phyloP scores from a whole-genome alignment of 2,888 invertebrate genomes.

The Melanophora roralis region DNA sequence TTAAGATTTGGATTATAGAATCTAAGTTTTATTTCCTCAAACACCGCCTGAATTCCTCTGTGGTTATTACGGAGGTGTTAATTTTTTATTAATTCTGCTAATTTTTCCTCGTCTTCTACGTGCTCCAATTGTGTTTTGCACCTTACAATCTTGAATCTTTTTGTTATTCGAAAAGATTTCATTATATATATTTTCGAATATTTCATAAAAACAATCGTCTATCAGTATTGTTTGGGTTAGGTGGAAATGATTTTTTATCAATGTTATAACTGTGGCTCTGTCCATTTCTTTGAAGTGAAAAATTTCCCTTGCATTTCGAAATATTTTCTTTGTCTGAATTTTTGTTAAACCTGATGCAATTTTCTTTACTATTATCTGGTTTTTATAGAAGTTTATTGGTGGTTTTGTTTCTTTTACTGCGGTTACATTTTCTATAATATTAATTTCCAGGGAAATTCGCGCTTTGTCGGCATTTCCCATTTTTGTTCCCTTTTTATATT shows the following conservation, averaged over 20 bases:
- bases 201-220: constrained; percentile 13
- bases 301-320: not conserved
- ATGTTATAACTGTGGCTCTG: not conserved
- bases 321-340: not conserved
- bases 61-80: constrained; percentile 30
- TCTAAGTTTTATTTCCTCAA: constrained; percentile 15
- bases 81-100: constrained; percentile 13
- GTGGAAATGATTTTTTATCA: constrained; percentile 12
- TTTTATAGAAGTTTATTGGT: constrained; percentile 5
- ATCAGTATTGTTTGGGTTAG: constrained; percentile 7
- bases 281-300: not conserved
- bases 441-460: not conserved
- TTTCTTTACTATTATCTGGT: not conserved
- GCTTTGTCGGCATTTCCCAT: too few species aligned
- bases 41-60: constrained; percentile 23
- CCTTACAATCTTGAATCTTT: constrained; percentile 22
- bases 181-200: not conserved
- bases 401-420: constrained; percentile 9
- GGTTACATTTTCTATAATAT: not conserved
- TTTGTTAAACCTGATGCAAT: not conserved
- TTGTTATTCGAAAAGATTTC: not conserved
- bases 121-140: not conserved
- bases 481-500: constrained; percentile 1
- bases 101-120: constrained; percentile 8
- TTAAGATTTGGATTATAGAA: constrained; percentile 56